Base-by-base conservation (phyloP, 2,888 invertebrate species). In the Erebia aethiops region DNA sequence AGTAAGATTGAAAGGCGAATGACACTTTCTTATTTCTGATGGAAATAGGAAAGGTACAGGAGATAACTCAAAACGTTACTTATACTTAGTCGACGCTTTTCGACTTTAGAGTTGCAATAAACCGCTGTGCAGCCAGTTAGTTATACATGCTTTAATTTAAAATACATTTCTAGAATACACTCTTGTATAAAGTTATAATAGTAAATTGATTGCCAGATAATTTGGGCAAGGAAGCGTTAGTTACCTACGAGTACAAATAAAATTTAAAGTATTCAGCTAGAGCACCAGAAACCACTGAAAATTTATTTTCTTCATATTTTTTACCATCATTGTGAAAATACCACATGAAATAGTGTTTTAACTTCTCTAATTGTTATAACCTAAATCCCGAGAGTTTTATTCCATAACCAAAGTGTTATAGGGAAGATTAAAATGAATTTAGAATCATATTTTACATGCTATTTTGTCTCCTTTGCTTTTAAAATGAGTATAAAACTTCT, bases 331-430 rank as follows among this genome's bases (percentile, higher is more conserved):
- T 70, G 70, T 70, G 70, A 70, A 21, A 56, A 41, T 13, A 16
- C 43, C 61, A 57, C 35, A 11, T 41, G n/a, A 13, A 35, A 56
- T 46, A 57, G 69, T 69, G 57, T 69, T 64, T 66, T 49, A 56
- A 70, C 46, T 70, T 66, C 60, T 46, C 61, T 70, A 60, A 67
- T 70, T 67, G 62, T 70, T 62, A 62, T 61, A 66, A 70, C 70
- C 70, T 56, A 66, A 67, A 70, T 62, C 62, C 54, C 26, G 58
- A 18, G 61, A 54, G 51, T 43, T 70, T 51, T 70, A 43, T 58
- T 61, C 18, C 51, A 69, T 57, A 57, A 26, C 51, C 54, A 14
- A 41, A 21, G 46, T n/a, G 13, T 51, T 67, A 51, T 1, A 21
- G 21, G 26, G 35, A 13, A 5, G 56, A 57, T 61, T 52, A 35